Conservation (phyloP, 2,888 invertebrate genomes). For the Eremobia ochroleuca region DNA sequence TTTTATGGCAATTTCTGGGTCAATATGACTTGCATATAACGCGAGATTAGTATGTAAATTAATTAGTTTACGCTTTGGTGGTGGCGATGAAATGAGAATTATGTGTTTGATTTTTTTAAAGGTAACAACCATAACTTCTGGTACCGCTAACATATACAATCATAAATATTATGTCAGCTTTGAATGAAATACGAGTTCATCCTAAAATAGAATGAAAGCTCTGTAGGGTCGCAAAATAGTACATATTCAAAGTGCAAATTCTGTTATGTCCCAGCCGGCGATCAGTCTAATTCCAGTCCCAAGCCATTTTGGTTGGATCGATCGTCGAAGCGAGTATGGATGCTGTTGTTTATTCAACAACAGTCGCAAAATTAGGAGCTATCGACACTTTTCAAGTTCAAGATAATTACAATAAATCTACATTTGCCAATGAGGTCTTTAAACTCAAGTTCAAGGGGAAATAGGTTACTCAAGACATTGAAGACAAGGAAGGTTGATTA, state of each 20-base stretch:
- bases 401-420: conserved; percentile 49
- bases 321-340: conserved; percentile 29
- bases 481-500: background rate
- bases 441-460: conserved; percentile 53
- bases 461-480: background rate
- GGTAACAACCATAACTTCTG: conserved; percentile 20
- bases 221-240: conserved; percentile 25
- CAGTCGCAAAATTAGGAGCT: conserved; percentile 29
- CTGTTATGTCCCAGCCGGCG: conserved; percentile 22
- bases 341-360: conserved; percentile 45
- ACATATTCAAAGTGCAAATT: conserved; percentile 41
- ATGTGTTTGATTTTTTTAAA: conserved; percentile 33
- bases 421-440: conserved; percentile 40
- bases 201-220: conserved; percentile 18
- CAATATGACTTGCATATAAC: conserved; percentile 57
- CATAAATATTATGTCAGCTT: conserved; percentile 15
- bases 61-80: conserved; percentile 47
- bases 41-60: conserved; percentile 43
- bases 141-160: background rate
- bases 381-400: conserved; percentile 44
- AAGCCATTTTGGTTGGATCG: conserved; percentile 40
- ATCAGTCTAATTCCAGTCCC: conserved; percentile 42
- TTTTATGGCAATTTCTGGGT: conserved; percentile 68
- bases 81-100: conserved; percentile 26
- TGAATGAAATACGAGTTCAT: conserved; percentile 26